These are phyloP conservation scores for Aphrophora alni DNA, from an alignment of 2,888 invertebrate species.

Conservation along the genomic window DNA sequence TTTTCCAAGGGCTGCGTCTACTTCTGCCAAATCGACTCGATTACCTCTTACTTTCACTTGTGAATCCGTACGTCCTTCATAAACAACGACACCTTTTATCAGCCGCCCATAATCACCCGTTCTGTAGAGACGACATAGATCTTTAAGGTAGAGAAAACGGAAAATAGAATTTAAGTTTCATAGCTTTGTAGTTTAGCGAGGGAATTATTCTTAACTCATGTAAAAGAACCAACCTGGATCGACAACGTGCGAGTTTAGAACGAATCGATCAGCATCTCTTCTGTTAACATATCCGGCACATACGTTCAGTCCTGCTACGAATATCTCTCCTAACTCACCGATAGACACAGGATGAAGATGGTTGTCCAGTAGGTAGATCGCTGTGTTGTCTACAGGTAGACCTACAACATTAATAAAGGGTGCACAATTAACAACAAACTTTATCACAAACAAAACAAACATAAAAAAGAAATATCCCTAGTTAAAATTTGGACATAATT, in stretches of 20 bases:
- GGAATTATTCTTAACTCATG: neutral
- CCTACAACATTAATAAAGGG: slow-evolving; percentile 66
- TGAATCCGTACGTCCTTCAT: slow-evolving; percentile 84
- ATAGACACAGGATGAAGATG: slow-evolving; percentile 74
- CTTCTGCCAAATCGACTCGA: slow-evolving; percentile 82
- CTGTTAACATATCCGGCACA: slow-evolving; percentile 82
- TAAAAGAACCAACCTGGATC: slow-evolving; percentile 65
- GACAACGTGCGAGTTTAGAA: slow-evolving; percentile 74
- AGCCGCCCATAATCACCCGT: slow-evolving; percentile 86
- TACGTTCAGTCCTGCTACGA: slow-evolving; percentile 80
- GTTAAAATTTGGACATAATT: no score
- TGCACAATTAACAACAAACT: no score
- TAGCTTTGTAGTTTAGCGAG: neutral
- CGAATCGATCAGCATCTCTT: slow-evolving; percentile 74
- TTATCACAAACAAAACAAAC: no score
- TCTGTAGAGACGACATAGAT: slow-evolving; percentile 75
- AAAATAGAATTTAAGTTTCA: neutral
- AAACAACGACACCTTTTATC: slow-evolving; percentile 70
- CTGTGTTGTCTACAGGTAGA: slow-evolving; percentile 78
- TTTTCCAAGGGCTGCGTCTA: slow-evolving; percentile 73
- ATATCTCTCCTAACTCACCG: slow-evolving; percentile 81
- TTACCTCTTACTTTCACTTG: slow-evolving; percentile 88
- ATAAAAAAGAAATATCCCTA: no score
- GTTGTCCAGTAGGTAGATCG: slow-evolving; percentile 78
- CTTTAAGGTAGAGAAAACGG: slow-evolving; percentile 56